Base-by-base conservation (phyloP, 1,140 invertebrate species). In the Ditylenchus dipsaci region DNA sequence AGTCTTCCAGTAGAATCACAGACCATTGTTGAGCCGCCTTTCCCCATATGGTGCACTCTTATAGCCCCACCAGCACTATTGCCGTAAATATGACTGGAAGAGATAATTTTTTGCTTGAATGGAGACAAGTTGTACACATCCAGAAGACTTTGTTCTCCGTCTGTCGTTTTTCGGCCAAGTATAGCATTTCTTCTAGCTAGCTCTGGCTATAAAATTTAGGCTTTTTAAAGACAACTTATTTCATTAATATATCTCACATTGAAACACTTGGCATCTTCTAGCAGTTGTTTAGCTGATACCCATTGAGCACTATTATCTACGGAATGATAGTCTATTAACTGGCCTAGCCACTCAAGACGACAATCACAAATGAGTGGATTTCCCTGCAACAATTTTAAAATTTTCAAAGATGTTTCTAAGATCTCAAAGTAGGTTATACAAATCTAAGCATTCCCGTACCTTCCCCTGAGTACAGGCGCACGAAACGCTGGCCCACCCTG, bases 291-390 rank as follows among this genome's bases (percentile, higher is more conserved):
- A 11, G 60, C 43, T 27, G 26, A 21, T 15, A 17, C 17, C 66
- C 66, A 68, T 1, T 68, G 33, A 21, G 56, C 63, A n/a, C 23
- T 59, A 43, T 68, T 49, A 43, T 74, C 29, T 73, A 57, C 66
- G 26, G 58, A 45, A 23, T 30, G 19, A 21, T 71, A 72, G 17
- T 68, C 43, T 33, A 74, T 74, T 74, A 74, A 77, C 33, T 74
- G 43, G 49, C 9, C 29, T n/a, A 74, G 30, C 74, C 74, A 74
- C 53, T 74, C 47, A 61, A 74, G 42, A 27, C 75, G 71, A 43
- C 73, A 74, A 45, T 74, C 74, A 56, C 73, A 74, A 33, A 76
- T 42, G 5, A 74, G 17, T 11, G 73, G 73, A 74, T 74, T 74
- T 5, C 49, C 63, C 71, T 73, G 23, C 71, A 71, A 38, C 3